Evolutionary conservation across 2,888 invertebrate genomes (phyloP).

Genomic region (Perizoma affinitatum): DNA sequence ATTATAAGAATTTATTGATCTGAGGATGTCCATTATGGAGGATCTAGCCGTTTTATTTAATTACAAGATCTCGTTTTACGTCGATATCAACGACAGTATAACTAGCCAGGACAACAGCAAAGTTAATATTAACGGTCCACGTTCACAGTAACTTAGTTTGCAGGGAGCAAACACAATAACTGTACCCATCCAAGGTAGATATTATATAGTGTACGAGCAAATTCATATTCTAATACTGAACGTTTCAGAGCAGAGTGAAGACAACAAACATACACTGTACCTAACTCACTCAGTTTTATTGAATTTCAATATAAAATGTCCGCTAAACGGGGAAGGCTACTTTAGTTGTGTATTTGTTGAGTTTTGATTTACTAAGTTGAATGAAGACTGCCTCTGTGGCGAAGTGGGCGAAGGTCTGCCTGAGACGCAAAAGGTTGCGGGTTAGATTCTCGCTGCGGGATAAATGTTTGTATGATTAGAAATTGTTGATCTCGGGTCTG

Average conservation of each 20-base stretch:
- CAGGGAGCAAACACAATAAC: slow-evolving; percentile 47
- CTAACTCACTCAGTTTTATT: slow-evolving; percentile 47
- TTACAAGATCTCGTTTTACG: not conserved
- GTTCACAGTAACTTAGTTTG: slow-evolving; percentile 45
- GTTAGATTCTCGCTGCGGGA: too few relatives aligned
- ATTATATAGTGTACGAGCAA: slow-evolving; percentile 27
- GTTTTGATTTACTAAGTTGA: too few relatives aligned
- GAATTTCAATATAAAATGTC: slow-evolving; percentile 54
- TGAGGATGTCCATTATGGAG: too few relatives aligned
- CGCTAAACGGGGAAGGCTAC: slow-evolving; percentile 29
- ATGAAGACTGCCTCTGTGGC: too few relatives aligned
- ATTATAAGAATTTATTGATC: too few relatives aligned
- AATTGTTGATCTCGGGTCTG: too few relatives aligned
- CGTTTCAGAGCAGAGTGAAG: slow-evolving; percentile 14
- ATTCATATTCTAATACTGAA: slow-evolving; percentile 36
- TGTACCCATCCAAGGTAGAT: slow-evolving; percentile 7
- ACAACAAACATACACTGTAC: not conserved
- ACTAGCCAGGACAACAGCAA: slow-evolving; percentile 26
- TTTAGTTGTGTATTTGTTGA: too few relatives aligned
- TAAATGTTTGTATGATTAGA: too few relatives aligned
- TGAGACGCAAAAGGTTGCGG: too few relatives aligned
- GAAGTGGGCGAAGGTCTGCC: too few relatives aligned
- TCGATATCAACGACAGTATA: not conserved
- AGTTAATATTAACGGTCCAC: slow-evolving; percentile 50
- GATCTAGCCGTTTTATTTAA: too few relatives aligned